Evolutionary conservation across 2,113 vertebrate genomes (phyloP).

Genomic region (Pantherophis guttatus): DNA sequence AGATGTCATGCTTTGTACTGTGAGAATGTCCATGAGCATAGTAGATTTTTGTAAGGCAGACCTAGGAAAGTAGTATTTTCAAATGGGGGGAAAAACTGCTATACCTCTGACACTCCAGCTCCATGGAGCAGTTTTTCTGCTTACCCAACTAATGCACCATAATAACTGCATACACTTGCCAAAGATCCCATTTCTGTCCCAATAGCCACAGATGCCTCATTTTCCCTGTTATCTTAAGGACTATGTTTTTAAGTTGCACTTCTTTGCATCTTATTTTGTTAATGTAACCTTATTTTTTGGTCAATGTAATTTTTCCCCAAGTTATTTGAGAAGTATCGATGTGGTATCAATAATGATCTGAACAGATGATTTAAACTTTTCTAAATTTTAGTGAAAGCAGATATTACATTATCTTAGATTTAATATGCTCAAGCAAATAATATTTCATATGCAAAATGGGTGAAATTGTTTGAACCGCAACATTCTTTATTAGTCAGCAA

Average conservation of each 20-base stretch:
- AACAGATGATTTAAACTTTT: conserved; percentile 36
- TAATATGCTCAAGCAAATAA: conserved; percentile 35
- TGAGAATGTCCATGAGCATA: background rate
- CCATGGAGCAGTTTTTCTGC: background rate
- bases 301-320: background rate
- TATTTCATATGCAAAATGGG: conserved; percentile 38
- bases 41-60: background rate
- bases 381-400: conserved; percentile 30
- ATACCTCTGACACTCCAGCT: background rate
- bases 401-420: conserved; percentile 29
- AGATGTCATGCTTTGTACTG: background rate
- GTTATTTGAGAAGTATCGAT: background rate
- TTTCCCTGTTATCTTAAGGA: background rate
- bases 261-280: background rate
- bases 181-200: background rate
- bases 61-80: background rate
- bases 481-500: conserved; percentile 67
- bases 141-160: background rate
- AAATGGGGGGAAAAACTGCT: background rate
- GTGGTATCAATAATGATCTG: conserved; percentile 18
- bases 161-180: background rate
- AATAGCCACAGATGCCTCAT: background rate
- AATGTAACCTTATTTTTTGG: background rate
- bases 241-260: background rate
- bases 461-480: conserved; percentile 54